phyloP scores from a whole-genome alignment of 2,888 invertebrate species.

The Megaustenia siamemsis region DNA sequence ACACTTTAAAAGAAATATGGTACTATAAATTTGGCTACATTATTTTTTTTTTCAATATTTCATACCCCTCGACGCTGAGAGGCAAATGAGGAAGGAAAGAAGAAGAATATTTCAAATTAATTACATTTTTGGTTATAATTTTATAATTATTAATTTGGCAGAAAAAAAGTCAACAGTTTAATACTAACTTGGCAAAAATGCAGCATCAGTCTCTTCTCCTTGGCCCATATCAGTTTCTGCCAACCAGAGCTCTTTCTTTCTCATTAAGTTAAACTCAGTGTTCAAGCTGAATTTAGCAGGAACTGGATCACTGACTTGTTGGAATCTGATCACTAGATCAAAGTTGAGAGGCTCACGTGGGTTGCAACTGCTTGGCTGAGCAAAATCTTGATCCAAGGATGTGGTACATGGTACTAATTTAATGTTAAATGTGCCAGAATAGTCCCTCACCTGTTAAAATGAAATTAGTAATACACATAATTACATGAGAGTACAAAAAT shows the following conservation, averaged over 20 bases:
- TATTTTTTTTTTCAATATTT: too few relatives aligned
- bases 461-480: background rate
- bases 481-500: too few relatives aligned
- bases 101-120: too few relatives aligned
- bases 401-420: conserved; percentile 78
- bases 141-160: too few relatives aligned
- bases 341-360: conserved; percentile 76
- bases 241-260: conserved; percentile 76
- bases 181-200: conserved; percentile 75
- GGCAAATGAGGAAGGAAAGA: background rate
- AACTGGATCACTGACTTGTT: conserved; percentile 80
- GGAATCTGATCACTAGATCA: conserved; percentile 78
- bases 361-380: conserved; percentile 71
- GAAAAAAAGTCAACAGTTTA: too few relatives aligned
- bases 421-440: conserved; percentile 77
- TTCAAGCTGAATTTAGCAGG: conserved; percentile 77
- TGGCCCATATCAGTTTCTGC: conserved; percentile 68
- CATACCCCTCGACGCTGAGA: too few relatives aligned
- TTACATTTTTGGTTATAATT: too few relatives aligned
- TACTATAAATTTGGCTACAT: too few relatives aligned
- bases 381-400: conserved; percentile 68
- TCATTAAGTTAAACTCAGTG: conserved; percentile 76
- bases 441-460: conserved; percentile 75
- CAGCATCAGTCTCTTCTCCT: conserved; percentile 68
- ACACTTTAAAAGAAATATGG: too few relatives aligned